Percentiles rank a stretch among this genome's conserved stretches.
Conservation (phyloP, 2,113 vertebrate species). For the Leuciscus idus region DNA sequence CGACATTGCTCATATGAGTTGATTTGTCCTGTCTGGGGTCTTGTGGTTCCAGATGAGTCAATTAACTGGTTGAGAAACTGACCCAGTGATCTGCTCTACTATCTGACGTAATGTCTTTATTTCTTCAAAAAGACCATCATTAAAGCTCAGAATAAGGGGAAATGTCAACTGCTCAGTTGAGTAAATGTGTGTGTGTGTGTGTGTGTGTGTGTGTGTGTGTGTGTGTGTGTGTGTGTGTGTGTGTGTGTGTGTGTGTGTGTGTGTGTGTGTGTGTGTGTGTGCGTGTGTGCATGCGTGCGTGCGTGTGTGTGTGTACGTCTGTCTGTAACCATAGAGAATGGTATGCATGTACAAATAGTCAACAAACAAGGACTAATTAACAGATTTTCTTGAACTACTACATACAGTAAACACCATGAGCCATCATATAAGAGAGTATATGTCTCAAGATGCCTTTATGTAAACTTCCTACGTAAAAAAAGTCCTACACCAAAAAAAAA, state of each 20-base stretch:
- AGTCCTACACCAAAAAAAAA: too few relatives aligned
- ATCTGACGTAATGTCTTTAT: constrained; percentile 31
- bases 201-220: neutral
- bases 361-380: neutral
- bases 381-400: neutral
- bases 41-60: neutral
- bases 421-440: neutral
- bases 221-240: neutral
- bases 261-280: neutral
- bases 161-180: neutral
- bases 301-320: neutral
- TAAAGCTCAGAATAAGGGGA: neutral
- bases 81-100: neutral
- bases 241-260: neutral
- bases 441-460: neutral
- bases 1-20: neutral
- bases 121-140: constrained; percentile 26
- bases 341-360: neutral
- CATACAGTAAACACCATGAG: neutral
- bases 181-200: neutral
- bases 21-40: neutral
- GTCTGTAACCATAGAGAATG: neutral
- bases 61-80: constrained; percentile 16
- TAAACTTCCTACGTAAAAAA: neutral
- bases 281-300: neutral